Evolutionary conservation across 1,140 invertebrate genomes (phyloP).

Genomic region (Aradophagus sp.): DNA sequence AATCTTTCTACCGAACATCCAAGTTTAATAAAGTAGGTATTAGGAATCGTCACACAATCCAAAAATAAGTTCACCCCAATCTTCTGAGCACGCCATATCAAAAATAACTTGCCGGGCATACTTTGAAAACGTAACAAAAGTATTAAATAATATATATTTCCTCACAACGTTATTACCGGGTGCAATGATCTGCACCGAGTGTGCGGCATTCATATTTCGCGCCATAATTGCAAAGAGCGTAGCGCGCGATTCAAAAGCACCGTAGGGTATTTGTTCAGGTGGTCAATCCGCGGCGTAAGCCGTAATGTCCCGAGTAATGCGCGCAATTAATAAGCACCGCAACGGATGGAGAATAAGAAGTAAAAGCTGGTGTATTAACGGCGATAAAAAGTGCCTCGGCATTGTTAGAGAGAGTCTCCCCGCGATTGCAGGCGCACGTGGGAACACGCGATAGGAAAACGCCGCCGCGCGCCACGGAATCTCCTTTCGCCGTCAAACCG

Average conservation of each 20-base stretch:
- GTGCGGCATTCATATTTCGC: no score
- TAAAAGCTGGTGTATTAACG: constrained; percentile 50
- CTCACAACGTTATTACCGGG: no score
- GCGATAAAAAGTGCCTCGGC: constrained; percentile 42
- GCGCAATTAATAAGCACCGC: constrained; percentile 49
- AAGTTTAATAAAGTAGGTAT: no score
- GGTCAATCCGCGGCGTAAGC: no score
- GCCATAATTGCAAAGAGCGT: not conserved
- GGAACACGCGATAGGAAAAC: constrained; percentile 51
- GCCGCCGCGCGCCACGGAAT: constrained; percentile 17
- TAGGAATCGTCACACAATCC: no score
- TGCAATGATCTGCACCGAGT: no score
- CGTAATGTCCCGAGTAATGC: constrained; percentile 42
- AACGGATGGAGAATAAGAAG: constrained; percentile 37
- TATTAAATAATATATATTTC: no score
- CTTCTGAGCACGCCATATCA: no score
- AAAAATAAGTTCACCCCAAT: no score
- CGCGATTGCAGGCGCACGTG: constrained; percentile 45
- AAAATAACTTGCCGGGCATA: no score
- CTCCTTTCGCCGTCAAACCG: constrained; percentile 5
- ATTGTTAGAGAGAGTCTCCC: constrained; percentile 49
- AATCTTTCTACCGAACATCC: no score
- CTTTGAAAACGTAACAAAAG: no score
- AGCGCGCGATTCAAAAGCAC: constrained; percentile 49
- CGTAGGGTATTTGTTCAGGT: constrained; percentile 17